Percentiles rank a stretch among this genome's conserved stretches.
These are phyloP conservation scores for Criorhina ranunculi DNA, from an alignment of 2,888 invertebrate species.

Conservation along the genomic window DNA sequence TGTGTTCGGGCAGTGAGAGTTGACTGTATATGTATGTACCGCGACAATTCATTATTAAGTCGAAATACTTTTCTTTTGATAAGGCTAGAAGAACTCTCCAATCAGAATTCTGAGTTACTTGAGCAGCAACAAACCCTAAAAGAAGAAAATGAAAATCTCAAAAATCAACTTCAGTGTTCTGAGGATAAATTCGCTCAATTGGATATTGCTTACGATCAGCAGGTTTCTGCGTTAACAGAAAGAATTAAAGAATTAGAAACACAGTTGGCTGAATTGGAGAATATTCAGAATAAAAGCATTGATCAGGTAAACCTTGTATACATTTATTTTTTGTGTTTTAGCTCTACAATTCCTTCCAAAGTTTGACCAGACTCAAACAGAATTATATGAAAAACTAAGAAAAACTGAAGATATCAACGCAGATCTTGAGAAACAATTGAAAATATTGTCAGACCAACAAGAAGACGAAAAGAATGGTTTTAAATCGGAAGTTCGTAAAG, in stretches of 20 bases:
- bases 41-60: background rate
- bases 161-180: slow-evolving; percentile 30
- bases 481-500: background rate
- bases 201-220: slow-evolving; percentile 58
- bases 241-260: slow-evolving; percentile 14
- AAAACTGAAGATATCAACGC: slow-evolving; percentile 3
- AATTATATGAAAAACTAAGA: slow-evolving; percentile 21
- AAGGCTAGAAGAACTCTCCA: slow-evolving; percentile 53
- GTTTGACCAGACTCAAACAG: slow-evolving; percentile 46
- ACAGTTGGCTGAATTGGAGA: background rate
- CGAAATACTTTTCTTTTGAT: background rate
- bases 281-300: slow-evolving; percentile 14
- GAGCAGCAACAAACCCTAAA: slow-evolving; percentile 34
- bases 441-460: background rate
- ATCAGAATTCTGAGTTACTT: slow-evolving; percentile 44
- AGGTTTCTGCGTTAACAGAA: slow-evolving; percentile 30
- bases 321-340: background rate
- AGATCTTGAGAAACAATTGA: slow-evolving; percentile 17
- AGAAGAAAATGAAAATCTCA: slow-evolving; percentile 46
- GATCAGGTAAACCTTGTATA: slow-evolving; percentile 38
- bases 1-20: too few relatives aligned
- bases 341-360: background rate
- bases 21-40: too few relatives aligned
- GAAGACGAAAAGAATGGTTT: background rate
- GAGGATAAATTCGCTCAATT: slow-evolving; percentile 61